Evolutionary conservation across 2,888 invertebrate species (phyloP).

Genomic region (Drosophila paranaensis): DNA sequence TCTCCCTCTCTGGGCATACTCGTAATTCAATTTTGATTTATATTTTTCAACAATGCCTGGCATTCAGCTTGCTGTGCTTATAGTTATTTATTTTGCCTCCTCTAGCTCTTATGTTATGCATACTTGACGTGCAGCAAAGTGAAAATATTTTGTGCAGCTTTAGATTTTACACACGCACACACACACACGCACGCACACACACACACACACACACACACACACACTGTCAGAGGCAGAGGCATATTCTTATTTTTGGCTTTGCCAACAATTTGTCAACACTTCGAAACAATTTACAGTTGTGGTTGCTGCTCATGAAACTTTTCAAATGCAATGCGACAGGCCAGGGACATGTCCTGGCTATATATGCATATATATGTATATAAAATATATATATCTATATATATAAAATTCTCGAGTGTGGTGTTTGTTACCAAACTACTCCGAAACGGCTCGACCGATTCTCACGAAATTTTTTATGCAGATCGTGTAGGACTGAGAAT

Average conservation of each 20-base stretch:
- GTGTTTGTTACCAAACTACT: too few species aligned
- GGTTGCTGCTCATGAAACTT: constrained; percentile 36
- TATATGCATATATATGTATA: background rate
- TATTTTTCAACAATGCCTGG: constrained; percentile 61
- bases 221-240: background rate
- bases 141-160: constrained; percentile 32
- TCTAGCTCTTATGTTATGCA: constrained; percentile 12
- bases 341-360: background rate
- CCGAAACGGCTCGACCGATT: too few species aligned
- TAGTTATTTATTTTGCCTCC: background rate
- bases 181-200: background rate
- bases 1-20: background rate
- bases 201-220: background rate
- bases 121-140: constrained; percentile 35
- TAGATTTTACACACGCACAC: constrained; percentile 9
- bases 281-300: constrained; percentile 48
- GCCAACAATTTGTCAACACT: constrained; percentile 57
- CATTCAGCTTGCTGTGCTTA: constrained; percentile 8
- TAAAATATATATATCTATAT: background rate
- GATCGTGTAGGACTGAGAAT: too few species aligned
- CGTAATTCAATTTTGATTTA: constrained; percentile 60
- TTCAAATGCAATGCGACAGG: constrained; percentile 24
- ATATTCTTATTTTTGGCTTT: constrained; percentile 33
- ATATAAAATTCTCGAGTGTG: too few species aligned
- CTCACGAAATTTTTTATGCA: too few species aligned